A percentile compares a stretch with the other conserved stretches of the same genome.
Evolutionary conservation across 1,140 invertebrate species (phyloP).

Genomic region (Cherax quadricarinatus): DNA sequence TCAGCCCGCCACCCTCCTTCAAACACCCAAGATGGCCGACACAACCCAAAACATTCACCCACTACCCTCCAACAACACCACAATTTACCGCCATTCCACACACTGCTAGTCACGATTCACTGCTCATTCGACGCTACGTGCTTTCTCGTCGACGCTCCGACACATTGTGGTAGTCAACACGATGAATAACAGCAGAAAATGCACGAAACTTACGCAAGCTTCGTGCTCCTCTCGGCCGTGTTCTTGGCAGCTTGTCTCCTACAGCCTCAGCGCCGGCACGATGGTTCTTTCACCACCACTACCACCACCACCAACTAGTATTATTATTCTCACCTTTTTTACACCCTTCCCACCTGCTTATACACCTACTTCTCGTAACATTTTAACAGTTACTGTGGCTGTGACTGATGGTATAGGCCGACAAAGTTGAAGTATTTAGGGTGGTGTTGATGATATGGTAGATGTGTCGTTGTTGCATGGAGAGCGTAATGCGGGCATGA

Average conservation of each 20-base stretch:
- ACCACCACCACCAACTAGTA: neutral
- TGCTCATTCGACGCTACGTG: neutral
- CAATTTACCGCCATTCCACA: neutral
- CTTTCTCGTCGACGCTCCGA: neutral
- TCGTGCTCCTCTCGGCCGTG: constrained; percentile 62
- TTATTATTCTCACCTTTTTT: neutral
- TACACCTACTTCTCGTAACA: neutral
- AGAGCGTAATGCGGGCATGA: constrained; percentile 64
- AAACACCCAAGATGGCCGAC: constrained; percentile 64
- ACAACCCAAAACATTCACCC: constrained; percentile 55
- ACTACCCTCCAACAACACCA: neutral
- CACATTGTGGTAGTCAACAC: neutral
- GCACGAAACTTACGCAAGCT: constrained; percentile 66
- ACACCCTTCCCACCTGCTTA: neutral
- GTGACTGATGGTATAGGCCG: neutral
- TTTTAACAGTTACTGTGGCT: neutral
- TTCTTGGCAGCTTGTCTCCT: constrained; percentile 65
- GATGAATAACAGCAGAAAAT: neutral
- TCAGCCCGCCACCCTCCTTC: constrained; percentile 49
- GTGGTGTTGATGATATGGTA: neutral
- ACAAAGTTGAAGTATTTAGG: neutral
- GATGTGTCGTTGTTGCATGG: constrained; percentile 55
- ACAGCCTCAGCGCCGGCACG: constrained; percentile 57
- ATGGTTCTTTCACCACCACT: constrained; percentile 31
- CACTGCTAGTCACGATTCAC: neutral